Conservation (phyloP, 2,113 vertebrate genomes). For the Ceuthmochares aereus region DNA sequence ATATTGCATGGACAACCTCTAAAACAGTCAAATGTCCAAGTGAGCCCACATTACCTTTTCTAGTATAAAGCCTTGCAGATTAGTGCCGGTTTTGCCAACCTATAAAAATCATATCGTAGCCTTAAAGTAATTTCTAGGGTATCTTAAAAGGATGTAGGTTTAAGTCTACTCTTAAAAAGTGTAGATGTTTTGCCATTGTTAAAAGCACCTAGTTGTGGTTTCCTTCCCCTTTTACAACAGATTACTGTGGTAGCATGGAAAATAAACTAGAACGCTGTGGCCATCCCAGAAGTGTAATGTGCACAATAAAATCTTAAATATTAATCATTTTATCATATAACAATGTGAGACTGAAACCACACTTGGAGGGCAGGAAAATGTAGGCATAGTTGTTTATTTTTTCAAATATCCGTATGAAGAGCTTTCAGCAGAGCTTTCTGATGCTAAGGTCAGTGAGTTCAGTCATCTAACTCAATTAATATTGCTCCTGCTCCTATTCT, state of each 20-base stretch:
- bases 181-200: neutral
- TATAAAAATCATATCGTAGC: neutral
- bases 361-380: neutral
- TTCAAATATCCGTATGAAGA: neutral
- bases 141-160: neutral
- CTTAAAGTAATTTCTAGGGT: neutral
- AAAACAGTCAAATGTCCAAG: neutral
- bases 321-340: neutral
- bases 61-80: neutral
- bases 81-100: neutral
- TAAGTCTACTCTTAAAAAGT: neutral
- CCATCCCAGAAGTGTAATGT: neutral
- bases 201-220: neutral
- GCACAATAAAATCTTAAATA: neutral
- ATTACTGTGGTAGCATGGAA: neutral
- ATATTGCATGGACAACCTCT: neutral
- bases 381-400: neutral
- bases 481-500: neutral
- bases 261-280: neutral
- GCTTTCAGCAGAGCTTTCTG: neutral
- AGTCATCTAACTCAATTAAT: rapidly evolving
- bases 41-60: neutral
- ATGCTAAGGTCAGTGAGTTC: neutral
- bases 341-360: neutral
- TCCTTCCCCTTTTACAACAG: neutral